Evolutionary conservation across 2,888 invertebrate species (phyloP).

Genomic region (Cerceris ruficornis): DNA sequence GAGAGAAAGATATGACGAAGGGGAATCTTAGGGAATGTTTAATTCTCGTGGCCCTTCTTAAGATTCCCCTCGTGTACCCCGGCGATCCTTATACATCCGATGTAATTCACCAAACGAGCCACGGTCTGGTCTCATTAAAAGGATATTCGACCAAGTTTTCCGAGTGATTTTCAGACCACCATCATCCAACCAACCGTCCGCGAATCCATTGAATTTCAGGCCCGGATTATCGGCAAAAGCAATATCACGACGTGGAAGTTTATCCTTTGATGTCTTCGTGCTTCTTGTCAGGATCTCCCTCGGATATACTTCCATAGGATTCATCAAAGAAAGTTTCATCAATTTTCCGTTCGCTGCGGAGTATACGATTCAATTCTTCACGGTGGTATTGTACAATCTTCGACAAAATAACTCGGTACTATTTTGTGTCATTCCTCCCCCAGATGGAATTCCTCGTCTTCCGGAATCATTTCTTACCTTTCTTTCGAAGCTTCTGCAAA

Average conservation of each 20-base stretch:
- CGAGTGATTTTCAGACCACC: neutral
- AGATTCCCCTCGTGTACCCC: neutral
- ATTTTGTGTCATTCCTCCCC: no score
- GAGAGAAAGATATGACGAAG: neutral
- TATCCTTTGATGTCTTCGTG: neutral
- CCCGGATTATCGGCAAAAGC: neutral
- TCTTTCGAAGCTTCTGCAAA: no score
- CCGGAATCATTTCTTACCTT: no score
- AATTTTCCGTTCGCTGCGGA: no score
- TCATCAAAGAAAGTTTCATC: no score
- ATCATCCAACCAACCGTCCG: neutral
- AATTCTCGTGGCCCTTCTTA: conserved; percentile 2
- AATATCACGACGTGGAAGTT: conserved; percentile 1
- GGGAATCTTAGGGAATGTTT: conserved; percentile 2
- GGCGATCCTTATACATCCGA: neutral
- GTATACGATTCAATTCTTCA: no score
- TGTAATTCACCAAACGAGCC: neutral
- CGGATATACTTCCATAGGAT: no score
- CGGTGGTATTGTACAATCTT: no score
- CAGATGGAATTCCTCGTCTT: no score
- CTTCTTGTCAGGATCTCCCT: neutral
- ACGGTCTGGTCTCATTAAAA: neutral
- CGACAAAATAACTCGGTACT: no score
- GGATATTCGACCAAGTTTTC: neutral
- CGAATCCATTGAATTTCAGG: neutral